Base-by-base conservation (phyloP, 2,888 invertebrate genomes). In the Podabrus alpinus region DNA sequence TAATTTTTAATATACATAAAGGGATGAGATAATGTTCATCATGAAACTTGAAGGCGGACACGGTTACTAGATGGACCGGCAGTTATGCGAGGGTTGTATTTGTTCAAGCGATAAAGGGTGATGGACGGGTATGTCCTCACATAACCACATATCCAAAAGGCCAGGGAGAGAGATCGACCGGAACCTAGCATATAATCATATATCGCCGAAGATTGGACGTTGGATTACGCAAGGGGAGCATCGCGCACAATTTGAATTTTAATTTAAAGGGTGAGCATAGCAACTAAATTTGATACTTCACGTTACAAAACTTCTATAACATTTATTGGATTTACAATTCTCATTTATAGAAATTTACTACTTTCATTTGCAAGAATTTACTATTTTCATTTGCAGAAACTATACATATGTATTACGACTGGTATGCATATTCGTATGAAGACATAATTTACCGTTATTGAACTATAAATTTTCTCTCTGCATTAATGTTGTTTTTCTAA, bases 91-190 rank as follows among this genome's bases (percentile, higher is more conserved):
- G 86, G 86, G 85, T 86, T 86, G 86, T 87, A 87, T 87, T 87
- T 86, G 87, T 86, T 86, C 83, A 81, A 82, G 85, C 87, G 86
- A 87, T 87, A 87, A 87, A 86, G 85, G 85, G 84, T 87, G 87
- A 87, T 86, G 86, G 86, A 87, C 87, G 86, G 85, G 84, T 86
- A 87, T 87, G 86, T 87, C 87, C 86, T 83, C 87, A 87, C 87
- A 87, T 87, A 87, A 87, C 87, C 86, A 84, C 86, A 77, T 71
- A 77, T 77, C 77, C 77, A 79, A 78, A 76, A 78, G 80, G 78
- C 75, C 79, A 78, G 83, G 84, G 84, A 81, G 84, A 84, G 85
- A 86, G 86, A 86, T 86, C 86, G 87, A 87, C 86, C 87, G 86
- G 86, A 86, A 87, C 86, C 83, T 84, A 81, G 85, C 83, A 81